Evolutionary conservation across 1,140 invertebrate species (phyloP), one percentile per base, ranked within the genome.

Genomic region (Habropoda laboriosa): DNA sequence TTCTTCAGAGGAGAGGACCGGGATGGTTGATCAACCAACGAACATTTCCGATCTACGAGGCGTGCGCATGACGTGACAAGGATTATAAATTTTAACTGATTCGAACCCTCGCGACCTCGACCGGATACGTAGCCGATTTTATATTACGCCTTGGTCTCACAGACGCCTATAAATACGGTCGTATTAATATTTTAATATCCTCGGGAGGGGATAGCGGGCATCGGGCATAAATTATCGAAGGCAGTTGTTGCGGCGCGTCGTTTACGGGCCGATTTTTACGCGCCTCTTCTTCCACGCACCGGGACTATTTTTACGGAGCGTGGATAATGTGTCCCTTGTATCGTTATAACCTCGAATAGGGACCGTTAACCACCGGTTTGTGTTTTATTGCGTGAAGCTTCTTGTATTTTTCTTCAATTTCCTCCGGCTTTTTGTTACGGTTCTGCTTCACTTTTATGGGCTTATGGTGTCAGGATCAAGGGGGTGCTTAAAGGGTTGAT

Each of bases 181-280:
- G 78, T 80, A 86, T 89, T 88, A 90, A 90, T 89, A 87, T 88
- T 88, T 88, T 85, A 87, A 86, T 89, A 87, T 82, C 63, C 74
- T 27, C 35, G 42, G 49, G 47, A 45, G 72, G 60, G 83, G 82
- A 70, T 81, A 58, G 75, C 45, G 47, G 58, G 53, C 24, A 32
- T 64, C 58, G 32, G 61, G 53, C 58, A 83, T 88, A 89, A 90
- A 87, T 90, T 86, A 80, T 66, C 63, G 51, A 64, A 79, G 55
- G 60, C 58, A 70, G 51, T 68, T 51, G 80, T 80, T 72, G 72
- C 67, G 63, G 13, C 5, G 13, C 5, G 60, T 38, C 35, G 49
- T 83, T 82, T 82, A 82, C 16, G 53, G 27, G 38, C 49, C 47
- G 67, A 57, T 82, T 79, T 82, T 81, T 66, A 55, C 42, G 60